Base-by-base conservation (phyloP, 2,888 invertebrate genomes). In the Psylliodes chrysocephalus region DNA sequence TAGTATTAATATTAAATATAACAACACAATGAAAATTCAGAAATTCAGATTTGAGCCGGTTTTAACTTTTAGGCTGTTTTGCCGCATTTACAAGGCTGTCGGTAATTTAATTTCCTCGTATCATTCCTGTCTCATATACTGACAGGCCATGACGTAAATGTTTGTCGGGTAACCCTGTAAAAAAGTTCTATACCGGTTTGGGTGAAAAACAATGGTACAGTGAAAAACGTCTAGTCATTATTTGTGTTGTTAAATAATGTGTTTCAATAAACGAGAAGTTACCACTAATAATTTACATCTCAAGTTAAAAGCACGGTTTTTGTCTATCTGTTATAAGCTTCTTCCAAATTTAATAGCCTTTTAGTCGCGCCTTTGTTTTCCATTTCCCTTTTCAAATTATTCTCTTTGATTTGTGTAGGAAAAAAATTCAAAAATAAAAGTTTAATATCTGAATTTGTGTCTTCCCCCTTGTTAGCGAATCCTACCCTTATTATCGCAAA, bases 231-330 rank as follows among this genome's bases (percentile, higher is more conserved):
- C 14, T 4, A 42, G 56, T 51, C 47, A 53, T 63, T 53, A 52
- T 46, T 63, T 49, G 42, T 40, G 52, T 46, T 38, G 25, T 47
- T 8, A 63, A 63, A 40, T 46, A 56, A 63, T 57, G 46, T 53
- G 57, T 47, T 53, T 38, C 56, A 63, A 59, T 59, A 63, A 63
- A 46, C 46, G 47, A 53, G 44, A 63, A 63, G 52, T 63, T 57
- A 57, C 63, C 53, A 53, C 53, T 44, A 30, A 63, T 63, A 63
- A 38, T 59, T 63, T 46, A 63, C 57, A 61, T 53, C 56, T 51
- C 52, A 57, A 63, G 51, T 63, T 52, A 44, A 59, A 46, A 49
- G 56, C 55, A 47, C 33, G 51, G 53, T 42, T 33, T 55, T 56
- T 56, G 35, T 62, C 44, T 51, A 56, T 56, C 56, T 51, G 56